Percentiles rank a stretch among this genome's conserved stretches.
phyloP scores from a whole-genome alignment of 2,888 invertebrate genomes.

The Cabera pusaria region DNA sequence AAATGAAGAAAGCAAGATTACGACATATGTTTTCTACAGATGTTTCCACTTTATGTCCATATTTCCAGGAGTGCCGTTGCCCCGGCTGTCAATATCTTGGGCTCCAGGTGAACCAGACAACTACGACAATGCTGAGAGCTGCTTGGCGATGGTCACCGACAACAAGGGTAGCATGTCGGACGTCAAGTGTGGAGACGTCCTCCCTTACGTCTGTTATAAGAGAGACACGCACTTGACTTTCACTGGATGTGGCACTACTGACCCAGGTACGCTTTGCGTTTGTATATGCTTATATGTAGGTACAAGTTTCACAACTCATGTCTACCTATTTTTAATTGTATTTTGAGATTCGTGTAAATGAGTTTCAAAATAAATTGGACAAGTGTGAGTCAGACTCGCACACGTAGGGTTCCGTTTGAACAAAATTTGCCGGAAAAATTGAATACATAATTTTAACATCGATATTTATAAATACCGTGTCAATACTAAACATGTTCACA shows the following conservation, averaged over 20 bases:
- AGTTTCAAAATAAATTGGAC: too few species aligned
- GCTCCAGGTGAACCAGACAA: constrained; percentile 12
- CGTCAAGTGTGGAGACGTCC: constrained; percentile 3
- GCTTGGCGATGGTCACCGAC: constrained; percentile 2
- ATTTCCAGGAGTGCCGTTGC: constrained; percentile 5
- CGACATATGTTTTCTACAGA: not conserved
- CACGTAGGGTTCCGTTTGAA: too few species aligned
- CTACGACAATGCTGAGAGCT: constrained; percentile 9
- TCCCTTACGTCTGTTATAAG: constrained; percentile 17
- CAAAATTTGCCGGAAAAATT: too few species aligned
- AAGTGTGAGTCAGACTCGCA: too few species aligned
- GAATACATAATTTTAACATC: too few species aligned
- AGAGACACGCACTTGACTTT: not conserved
- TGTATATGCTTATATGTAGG: too few species aligned
- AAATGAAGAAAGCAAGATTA: not conserved
- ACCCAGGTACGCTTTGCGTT: constrained; percentile 10
- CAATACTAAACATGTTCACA: too few species aligned
- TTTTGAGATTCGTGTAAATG: too few species aligned
- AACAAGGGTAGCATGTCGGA: constrained; percentile 4
- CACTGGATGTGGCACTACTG: constrained; percentile 1
- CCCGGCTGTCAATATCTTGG: constrained; percentile 7
- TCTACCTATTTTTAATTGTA: too few species aligned
- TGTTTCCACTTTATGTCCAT: not conserved
- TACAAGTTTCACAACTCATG: constrained; percentile 34
- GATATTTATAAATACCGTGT: too few species aligned